These are phyloP conservation scores for Grus americana DNA, from an alignment of 2,113 vertebrate species.

Conservation along the genomic window DNA sequence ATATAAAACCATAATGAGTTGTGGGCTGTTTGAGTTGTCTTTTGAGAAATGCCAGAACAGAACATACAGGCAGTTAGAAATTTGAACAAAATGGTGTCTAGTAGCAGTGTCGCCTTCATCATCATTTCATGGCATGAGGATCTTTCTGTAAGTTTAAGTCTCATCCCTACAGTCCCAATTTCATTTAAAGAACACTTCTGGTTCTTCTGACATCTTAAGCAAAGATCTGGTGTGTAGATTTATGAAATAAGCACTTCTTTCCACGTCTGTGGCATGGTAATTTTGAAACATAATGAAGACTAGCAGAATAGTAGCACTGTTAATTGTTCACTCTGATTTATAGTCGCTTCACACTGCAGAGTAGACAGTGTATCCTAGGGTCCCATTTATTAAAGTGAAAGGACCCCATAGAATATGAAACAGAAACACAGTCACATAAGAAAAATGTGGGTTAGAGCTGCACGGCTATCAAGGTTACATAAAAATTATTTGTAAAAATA, in stretches of 20 bases:
- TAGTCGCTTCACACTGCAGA: background rate
- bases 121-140: background rate
- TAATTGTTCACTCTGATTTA: constrained; percentile 41
- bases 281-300: background rate
- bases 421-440: background rate
- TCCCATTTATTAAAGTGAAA: background rate
- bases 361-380: background rate
- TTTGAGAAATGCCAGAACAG: background rate
- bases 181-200: background rate
- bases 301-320: background rate
- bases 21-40: background rate
- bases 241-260: background rate
- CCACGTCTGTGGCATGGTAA: background rate
- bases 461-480: background rate
- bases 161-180: background rate
- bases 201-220: background rate
- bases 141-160: background rate
- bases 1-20: background rate
- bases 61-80: background rate
- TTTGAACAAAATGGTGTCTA: background rate
- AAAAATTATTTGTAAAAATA: background rate
- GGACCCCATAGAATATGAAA: background rate
- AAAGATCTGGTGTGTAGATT: background rate
- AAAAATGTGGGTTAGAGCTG: background rate
- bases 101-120: background rate